These are phyloP conservation scores for Plutella xylostella DNA, from an alignment of 2,888 invertebrate genomes.

Conservation along the genomic window DNA sequence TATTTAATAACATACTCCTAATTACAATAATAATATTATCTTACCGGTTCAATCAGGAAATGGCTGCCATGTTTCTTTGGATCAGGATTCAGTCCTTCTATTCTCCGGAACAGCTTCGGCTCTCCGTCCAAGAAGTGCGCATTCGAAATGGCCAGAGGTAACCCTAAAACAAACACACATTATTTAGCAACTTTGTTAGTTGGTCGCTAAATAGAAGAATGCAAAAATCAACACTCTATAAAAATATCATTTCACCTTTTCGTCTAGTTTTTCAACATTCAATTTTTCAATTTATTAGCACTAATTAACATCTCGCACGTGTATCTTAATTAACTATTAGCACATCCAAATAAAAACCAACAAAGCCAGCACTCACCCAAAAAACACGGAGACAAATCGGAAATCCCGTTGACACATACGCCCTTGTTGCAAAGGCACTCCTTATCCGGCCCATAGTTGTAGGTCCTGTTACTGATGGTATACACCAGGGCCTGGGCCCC, in stretches of 20 bases:
- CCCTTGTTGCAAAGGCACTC: slow-evolving; percentile 72
- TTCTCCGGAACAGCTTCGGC: slow-evolving; percentile 61
- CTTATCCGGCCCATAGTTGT: slow-evolving; percentile 72
- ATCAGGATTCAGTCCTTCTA: slow-evolving; percentile 72
- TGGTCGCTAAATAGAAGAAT: too few species aligned
- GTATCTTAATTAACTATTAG: too few species aligned
- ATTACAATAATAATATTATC: slow-evolving; percentile 9
- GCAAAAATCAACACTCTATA: too few species aligned
- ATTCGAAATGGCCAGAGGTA: slow-evolving; percentile 75
- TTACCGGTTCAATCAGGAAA: slow-evolving; percentile 73
- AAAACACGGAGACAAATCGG: slow-evolving; percentile 78
- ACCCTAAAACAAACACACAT: slow-evolving; percentile 43
- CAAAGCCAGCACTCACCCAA: slow-evolving; percentile 66
- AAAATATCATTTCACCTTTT: too few species aligned
- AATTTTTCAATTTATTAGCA: too few species aligned
- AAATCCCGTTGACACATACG: slow-evolving; percentile 69
- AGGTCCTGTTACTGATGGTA: slow-evolving; percentile 69
- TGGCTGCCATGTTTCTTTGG: slow-evolving; percentile 40
- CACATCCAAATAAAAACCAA: too few species aligned
- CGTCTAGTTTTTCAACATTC: too few species aligned
- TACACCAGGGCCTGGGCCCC: slow-evolving; percentile 74
- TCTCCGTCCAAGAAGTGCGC: slow-evolving; percentile 72
- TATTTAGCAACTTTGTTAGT: background rate
- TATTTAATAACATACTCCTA: too few species aligned
- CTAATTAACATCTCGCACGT: too few species aligned